These are phyloP conservation scores for Mus spicilegus DNA, from an alignment of 2,113 vertebrate species.

Conservation along the genomic window DNA sequence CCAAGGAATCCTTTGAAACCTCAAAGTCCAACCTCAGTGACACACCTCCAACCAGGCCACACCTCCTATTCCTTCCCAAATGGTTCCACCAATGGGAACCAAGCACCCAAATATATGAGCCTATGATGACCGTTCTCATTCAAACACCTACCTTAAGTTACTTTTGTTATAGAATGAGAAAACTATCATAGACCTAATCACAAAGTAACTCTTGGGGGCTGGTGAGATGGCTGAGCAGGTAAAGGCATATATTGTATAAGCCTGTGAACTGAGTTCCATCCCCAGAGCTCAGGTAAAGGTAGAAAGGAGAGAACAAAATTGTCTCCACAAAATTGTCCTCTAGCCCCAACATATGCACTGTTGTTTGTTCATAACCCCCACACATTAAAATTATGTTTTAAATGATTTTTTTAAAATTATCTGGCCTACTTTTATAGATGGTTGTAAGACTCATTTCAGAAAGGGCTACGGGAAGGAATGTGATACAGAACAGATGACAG, in stretches of 20 bases:
- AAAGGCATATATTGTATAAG: not conserved
- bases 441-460: not conserved
- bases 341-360: too few relatives aligned
- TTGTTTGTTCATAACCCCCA: not conserved
- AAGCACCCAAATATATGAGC: not conserved
- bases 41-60: not conserved
- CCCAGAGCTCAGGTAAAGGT: not conserved
- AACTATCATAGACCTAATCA: not conserved
- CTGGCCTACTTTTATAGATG: not conserved
- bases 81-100: not conserved
- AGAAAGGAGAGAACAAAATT: not conserved
- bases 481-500: not conserved
- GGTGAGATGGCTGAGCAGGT: not conserved
- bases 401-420: too few relatives aligned
- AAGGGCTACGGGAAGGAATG: not conserved
- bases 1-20: not conserved
- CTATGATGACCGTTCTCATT: not conserved
- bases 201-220: not conserved
- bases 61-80: not conserved
- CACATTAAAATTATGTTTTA: not conserved
- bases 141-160: not conserved
- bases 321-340: not conserved
- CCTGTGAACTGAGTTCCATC: not conserved
- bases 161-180: not conserved
- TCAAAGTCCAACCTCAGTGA: not conserved